Base-by-base conservation (phyloP, 2,797 vertebrate species). In the Poliocrania exsul region DNA sequence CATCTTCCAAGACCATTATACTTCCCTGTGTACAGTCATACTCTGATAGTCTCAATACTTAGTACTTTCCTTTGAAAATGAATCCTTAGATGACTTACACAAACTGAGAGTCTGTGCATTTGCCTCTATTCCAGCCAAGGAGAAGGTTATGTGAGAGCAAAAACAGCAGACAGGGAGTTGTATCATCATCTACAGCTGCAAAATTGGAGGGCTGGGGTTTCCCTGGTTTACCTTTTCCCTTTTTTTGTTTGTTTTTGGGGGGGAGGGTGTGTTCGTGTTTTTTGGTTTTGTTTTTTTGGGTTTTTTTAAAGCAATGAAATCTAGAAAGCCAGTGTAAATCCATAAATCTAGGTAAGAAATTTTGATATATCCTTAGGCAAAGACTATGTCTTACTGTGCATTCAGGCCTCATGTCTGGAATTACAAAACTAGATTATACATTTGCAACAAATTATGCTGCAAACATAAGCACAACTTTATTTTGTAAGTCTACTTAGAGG, bases 381-480 rank as follows among this genome's bases (percentile, higher is more conserved):
- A 65, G 33, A 38, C 37, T 33, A 5, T 6, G 3, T 24, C 31
- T 67, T 35, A 8, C 35, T 40, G 17, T 31, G 29, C 3, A 0
- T 81, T 94, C 26, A 70, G 42, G 46, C 21, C 79, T 81, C 51
- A 5, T 4, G 23, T 37, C 57, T 85, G 46, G 46, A 29, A 40
- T 47, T 23, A 65, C 11, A 7, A 0, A 0, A 26, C 0, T 28
- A 35, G 25, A 28, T 49, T 35, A 46, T 15, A 35, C 5, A 20
- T 31, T 50, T 70, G 40, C 42, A 81, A 64, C 29, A 81, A 72
- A 33, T 7, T 29, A 12, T 53, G 31, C 11, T 40, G 57, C 29
- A 49, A 88, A 47, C 60, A 26, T 16, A 37, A 46, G 42, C 28
- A 12, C 31, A 23, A 57, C 33, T 71, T 57, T 42, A 60, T 58